A percentile compares a stretch with the other conserved stretches of the same genome.
phyloP scores from a whole-genome alignment of 2,888 invertebrate genomes.

The Colletes collaris region DNA sequence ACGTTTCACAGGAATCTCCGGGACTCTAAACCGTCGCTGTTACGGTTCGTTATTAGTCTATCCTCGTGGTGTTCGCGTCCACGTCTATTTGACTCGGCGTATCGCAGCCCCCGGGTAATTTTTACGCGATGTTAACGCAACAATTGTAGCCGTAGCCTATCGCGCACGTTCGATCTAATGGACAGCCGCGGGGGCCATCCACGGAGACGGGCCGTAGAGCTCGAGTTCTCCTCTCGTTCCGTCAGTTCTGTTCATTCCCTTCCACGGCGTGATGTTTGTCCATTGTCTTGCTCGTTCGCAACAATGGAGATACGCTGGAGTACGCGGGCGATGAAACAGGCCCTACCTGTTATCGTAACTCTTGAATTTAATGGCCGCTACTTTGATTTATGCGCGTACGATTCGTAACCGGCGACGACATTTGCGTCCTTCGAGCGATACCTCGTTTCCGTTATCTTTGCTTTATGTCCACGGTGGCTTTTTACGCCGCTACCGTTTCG shows the following conservation, averaged over 20 bases:
- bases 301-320: conserved; percentile 57
- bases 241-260: conserved; percentile 37
- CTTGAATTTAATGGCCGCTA: conserved; percentile 43
- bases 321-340: conserved; percentile 28
- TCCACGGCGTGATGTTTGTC: conserved; percentile 45
- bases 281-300: conserved; percentile 55
- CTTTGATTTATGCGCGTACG: conserved; percentile 21
- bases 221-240: conserved; percentile 31
- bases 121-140: conserved; percentile 31
- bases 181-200: conserved; percentile 53
- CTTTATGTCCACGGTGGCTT: neutral
- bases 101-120: conserved; percentile 19
- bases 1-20: neutral
- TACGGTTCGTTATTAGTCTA: no score
- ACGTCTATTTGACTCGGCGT: neutral
- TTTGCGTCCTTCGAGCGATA: neutral
- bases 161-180: conserved; percentile 60
- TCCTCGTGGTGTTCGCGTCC: no score
- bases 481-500: conserved; percentile 1
- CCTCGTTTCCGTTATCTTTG: neutral
- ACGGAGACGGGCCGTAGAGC: conserved; percentile 18
- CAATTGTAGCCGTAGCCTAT: conserved; percentile 56
- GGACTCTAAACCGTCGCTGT: neutral
- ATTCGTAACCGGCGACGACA: conserved; percentile 17
- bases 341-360: conserved; percentile 42